phyloP scores from a whole-genome alignment of 2,888 invertebrate species.

The Autographa pulchrina region DNA sequence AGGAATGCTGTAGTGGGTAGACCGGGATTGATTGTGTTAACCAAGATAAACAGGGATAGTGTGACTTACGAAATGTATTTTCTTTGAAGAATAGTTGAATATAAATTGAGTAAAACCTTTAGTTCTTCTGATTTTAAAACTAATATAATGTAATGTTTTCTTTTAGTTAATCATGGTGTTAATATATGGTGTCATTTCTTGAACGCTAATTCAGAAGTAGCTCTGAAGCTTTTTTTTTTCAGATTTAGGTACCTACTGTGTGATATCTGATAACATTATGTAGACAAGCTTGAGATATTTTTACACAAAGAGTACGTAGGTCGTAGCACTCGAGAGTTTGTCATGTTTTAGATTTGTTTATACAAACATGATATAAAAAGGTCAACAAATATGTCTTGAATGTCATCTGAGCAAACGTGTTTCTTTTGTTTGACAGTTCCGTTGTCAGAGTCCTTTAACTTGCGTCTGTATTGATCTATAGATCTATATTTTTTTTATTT shows the following conservation, averaged over 20 bases:
- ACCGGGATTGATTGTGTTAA: conserved; percentile 2
- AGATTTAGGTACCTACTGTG: too few relatives aligned
- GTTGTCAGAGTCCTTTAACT: neutral
- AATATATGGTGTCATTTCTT: too few relatives aligned
- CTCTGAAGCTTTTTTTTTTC: too few relatives aligned
- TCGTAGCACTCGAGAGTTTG: neutral
- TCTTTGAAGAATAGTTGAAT: neutral
- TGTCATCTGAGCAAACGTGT: neutral
- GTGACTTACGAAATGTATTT: neutral
- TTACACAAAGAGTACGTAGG: too few relatives aligned
- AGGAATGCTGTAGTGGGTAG: neutral
- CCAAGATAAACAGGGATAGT: neutral
- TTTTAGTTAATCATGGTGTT: too few relatives aligned
- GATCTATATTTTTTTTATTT: too few relatives aligned
- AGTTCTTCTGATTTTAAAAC: too few relatives aligned
- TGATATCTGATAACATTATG: too few relatives aligned
- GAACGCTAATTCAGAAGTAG: too few relatives aligned
- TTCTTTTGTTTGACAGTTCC: neutral
- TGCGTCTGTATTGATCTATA: neutral
- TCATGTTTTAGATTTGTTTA: neutral
- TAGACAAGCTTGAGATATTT: too few relatives aligned
- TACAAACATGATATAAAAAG: neutral
- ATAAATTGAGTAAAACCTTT: neutral
- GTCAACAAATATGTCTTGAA: neutral
- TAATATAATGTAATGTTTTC: too few relatives aligned